Conservation (phyloP, 1,140 invertebrate species). For the Oncopeltus fasciatus region DNA sequence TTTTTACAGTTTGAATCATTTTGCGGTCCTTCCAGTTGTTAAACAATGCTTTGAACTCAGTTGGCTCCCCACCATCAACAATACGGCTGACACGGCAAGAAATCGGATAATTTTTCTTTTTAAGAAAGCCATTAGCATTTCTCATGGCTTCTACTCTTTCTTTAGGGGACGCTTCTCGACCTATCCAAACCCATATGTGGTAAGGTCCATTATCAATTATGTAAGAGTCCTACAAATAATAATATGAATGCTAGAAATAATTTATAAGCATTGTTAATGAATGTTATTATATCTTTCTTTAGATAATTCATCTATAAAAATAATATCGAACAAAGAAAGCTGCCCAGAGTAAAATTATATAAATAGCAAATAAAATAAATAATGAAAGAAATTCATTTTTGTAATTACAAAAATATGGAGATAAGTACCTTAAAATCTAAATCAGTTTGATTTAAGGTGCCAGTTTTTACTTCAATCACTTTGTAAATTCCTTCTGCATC, state of each 20-base stretch:
- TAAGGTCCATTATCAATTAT: conserved; percentile 73
- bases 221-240: conserved; percentile 52
- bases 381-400: too few relatives aligned
- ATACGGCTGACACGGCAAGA: conserved; percentile 62
- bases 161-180: conserved; percentile 48
- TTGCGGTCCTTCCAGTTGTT: conserved; percentile 44
- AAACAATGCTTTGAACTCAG: conserved; percentile 74
- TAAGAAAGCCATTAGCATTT: conserved; percentile 75
- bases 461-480: conserved; percentile 73
- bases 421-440: conserved; percentile 50
- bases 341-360: too few relatives aligned
- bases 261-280: too few relatives aligned
- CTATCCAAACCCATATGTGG: conserved; percentile 89
- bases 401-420: too few relatives aligned
- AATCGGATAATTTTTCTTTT: conserved; percentile 68
- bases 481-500: conserved; percentile 69
- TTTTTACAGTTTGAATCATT: neutral
- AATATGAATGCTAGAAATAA: too few relatives aligned
- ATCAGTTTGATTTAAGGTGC: conserved; percentile 64
- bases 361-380: too few relatives aligned
- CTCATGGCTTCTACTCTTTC: conserved; percentile 65
- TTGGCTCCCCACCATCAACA: conserved; percentile 65
- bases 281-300: too few relatives aligned
- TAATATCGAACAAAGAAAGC: too few relatives aligned
- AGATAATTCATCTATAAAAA: too few relatives aligned